Conservation (phyloP, 2,113 vertebrate species). For the Grallaria varia region DNA sequence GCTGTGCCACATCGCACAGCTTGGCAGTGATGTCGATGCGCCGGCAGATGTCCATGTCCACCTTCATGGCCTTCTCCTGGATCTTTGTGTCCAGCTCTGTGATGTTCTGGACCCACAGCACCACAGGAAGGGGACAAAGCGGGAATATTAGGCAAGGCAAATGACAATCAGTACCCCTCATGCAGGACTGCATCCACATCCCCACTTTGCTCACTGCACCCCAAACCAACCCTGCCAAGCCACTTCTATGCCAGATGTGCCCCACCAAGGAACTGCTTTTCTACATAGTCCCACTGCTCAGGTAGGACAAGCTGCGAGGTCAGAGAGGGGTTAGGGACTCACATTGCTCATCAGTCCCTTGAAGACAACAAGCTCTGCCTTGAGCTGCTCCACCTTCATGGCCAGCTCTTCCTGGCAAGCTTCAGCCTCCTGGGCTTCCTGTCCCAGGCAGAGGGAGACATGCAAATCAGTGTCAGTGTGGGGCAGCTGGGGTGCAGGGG, state of each 20-base stretch:
- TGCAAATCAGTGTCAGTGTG: fast-evolving
- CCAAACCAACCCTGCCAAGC: background rate
- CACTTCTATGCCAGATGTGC: background rate
- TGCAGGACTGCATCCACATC: background rate
- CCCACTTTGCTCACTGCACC: background rate
- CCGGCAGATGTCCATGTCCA: constrained; percentile 99
- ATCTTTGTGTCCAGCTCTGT: constrained; percentile 95
- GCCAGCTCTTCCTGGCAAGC: constrained; percentile 94
- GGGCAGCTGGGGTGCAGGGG: background rate
- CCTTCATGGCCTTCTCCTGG: constrained; percentile 98
- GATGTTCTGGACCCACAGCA: constrained; percentile 77
- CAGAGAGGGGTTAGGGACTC: constrained; percentile 46
- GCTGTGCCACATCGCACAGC: constrained; percentile 94
- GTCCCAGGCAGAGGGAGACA: background rate
- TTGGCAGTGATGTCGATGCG: constrained; percentile 97
- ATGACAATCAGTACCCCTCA: fast-evolving
- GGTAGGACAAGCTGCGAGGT: background rate
- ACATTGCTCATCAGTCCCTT: constrained; percentile 99
- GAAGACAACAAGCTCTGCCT: constrained; percentile 94
- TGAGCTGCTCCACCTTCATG: constrained; percentile 91
- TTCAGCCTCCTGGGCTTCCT: constrained; percentile 95
- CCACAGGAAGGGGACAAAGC: background rate
- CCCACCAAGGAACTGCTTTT: background rate
- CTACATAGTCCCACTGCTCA: fast-evolving
- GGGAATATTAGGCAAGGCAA: background rate